These are phyloP conservation scores for Microhierax caerulescens DNA, from an alignment of 2,797 vertebrate species.

Conservation along the genomic window DNA sequence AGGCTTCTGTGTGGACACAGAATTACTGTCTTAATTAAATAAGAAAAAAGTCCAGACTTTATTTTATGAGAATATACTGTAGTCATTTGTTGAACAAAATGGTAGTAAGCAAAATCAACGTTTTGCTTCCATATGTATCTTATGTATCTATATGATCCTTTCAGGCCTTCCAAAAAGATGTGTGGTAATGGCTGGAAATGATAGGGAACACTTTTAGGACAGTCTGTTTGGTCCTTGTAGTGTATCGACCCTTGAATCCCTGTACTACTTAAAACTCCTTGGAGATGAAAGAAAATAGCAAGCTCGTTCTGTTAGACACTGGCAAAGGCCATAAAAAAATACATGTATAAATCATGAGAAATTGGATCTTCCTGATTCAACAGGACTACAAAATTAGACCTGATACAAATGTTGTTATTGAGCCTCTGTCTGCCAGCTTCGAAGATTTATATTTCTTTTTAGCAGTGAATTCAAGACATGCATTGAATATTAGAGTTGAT, in stretches of 20 bases:
- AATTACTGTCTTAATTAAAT: not conserved
- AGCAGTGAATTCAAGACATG: not conserved
- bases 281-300: conserved; percentile 41
- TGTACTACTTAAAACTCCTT: not conserved
- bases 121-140: not conserved
- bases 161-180: not conserved
- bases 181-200: not conserved
- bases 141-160: not conserved
- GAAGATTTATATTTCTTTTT: not conserved
- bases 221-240: not conserved
- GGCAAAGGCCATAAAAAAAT: conserved; percentile 4
- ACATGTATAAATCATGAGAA: conserved; percentile 34
- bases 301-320: conserved; percentile 18
- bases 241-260: conserved; percentile 23
- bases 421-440: not conserved
- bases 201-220: not conserved
- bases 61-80: not conserved
- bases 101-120: not conserved
- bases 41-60: not conserved
- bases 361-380: not conserved
- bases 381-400: not conserved
- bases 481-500: not conserved
- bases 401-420: not conserved
- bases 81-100: not conserved
- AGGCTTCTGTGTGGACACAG: not conserved